phyloP scores from a whole-genome alignment of 2,797 vertebrate species.

The Gallinago solitaria region DNA sequence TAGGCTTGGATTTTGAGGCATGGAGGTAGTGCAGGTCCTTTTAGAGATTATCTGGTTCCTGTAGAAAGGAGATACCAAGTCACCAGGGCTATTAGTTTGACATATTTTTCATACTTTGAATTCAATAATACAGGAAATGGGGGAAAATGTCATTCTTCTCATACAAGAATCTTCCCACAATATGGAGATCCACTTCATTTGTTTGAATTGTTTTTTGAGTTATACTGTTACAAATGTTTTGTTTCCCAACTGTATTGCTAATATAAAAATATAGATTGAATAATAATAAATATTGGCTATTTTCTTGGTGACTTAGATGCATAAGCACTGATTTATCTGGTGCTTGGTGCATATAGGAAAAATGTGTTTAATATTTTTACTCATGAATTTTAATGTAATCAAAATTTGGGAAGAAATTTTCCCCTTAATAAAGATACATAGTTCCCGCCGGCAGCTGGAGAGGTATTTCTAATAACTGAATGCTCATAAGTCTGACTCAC shows the following conservation, averaged over 20 bases:
- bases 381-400: background rate
- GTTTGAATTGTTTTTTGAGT: background rate
- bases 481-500: background rate
- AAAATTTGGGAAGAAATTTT: background rate
- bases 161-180: background rate
- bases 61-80: background rate
- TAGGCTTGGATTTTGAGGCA: background rate
- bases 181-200: background rate
- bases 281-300: background rate
- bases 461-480: background rate
- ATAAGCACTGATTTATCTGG: background rate
- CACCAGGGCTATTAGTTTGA: background rate
- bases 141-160: background rate
- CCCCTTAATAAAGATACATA: background rate
- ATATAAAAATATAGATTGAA: background rate
- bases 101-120: background rate
- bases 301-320: background rate
- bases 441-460: background rate
- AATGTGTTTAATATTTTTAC: background rate
- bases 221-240: background rate
- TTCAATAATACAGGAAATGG: background rate
- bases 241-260: background rate
- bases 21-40: background rate
- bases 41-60: background rate
- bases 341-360: background rate